These are phyloP conservation scores for Mastigias papua DNA, from an alignment of 30 jellyfish, hydroid and myxozoan genomes.

Conservation along the genomic window DNA sequence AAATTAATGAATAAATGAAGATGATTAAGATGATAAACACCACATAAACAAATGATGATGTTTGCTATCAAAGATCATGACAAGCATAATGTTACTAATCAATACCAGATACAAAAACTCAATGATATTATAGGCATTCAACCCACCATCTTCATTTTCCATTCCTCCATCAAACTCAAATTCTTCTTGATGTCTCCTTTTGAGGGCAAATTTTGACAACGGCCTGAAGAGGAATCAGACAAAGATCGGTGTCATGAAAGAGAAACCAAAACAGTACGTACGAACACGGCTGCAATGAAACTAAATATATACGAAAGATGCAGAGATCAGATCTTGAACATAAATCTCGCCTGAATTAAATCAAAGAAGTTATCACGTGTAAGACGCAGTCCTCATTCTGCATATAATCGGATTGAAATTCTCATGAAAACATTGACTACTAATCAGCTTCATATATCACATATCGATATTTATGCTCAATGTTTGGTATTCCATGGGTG, in stretches of 20 bases:
- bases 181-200: slow-evolving; percentile 13
- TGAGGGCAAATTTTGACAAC: slow-evolving; percentile 43
- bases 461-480: not conserved
- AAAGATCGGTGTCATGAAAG: not conserved
- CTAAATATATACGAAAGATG: not conserved
- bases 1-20: not conserved
- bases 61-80: not conserved
- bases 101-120: not conserved
- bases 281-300: not conserved
- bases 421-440: not conserved
- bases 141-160: slow-evolving; percentile 35
- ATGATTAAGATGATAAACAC: not conserved
- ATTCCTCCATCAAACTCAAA: not conserved
- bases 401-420: slow-evolving; percentile 11
- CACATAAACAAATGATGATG: not conserved
- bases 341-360: not conserved
- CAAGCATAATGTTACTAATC: not conserved
- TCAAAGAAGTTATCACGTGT: not conserved
- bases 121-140: not conserved
- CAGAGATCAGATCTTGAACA: not conserved
- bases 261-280: not conserved
- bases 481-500: not conserved
- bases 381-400: not conserved
- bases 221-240: slow-evolving; percentile 53
- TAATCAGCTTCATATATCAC: not conserved